Base-by-base conservation (phyloP, 2,113 vertebrate genomes). In the Muscicapa adusta region DNA sequence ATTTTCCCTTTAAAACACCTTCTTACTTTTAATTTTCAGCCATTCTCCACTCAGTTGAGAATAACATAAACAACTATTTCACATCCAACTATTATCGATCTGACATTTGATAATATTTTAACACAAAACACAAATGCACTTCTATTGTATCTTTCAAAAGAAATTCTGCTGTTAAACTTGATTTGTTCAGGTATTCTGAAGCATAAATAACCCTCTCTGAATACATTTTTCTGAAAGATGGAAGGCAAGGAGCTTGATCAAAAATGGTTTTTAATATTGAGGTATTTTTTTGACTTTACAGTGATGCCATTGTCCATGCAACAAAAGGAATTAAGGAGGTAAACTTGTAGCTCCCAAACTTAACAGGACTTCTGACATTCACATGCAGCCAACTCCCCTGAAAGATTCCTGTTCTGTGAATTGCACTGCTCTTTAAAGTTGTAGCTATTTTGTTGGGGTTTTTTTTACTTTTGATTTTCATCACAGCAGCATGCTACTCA, bases 21-120 rank as follows among this genome's bases (percentile, higher is more conserved):
- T 84, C 86, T 94, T 95, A 66, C 75, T 91, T 96, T 88, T 94
- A 97, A 97, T 97, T 97, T 97, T 96, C 95, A 96, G 82, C 84
- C 95, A 81, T 94, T 97, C 93, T 93, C 95, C 93, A 93, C 84
- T 95, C 81, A 97, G 95, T 85, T 82, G 80, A 97, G 93, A 94
- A 80, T 72, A 95, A 95, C 62, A 78, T 89, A 97, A 97, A 97
- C 79, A 96, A 97, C 92, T 96, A 96, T 95, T 96, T 97, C 94
- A 95, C 77, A 91, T 97, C 91, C 86, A 96, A 73, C 94, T 95
- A 89, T 85, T 97, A 97, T 86, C 82, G 96, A 94, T 96, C 95
- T 97, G 97, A 97, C 95, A 92, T 76, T 93, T 93, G 95, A 96
- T 91, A 94, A 96, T 96, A 96, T 89, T 96, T 97, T 81, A 85